Base-by-base conservation (phyloP, 2,888 invertebrate genomes). In the Tetranychus piercei region DNA sequence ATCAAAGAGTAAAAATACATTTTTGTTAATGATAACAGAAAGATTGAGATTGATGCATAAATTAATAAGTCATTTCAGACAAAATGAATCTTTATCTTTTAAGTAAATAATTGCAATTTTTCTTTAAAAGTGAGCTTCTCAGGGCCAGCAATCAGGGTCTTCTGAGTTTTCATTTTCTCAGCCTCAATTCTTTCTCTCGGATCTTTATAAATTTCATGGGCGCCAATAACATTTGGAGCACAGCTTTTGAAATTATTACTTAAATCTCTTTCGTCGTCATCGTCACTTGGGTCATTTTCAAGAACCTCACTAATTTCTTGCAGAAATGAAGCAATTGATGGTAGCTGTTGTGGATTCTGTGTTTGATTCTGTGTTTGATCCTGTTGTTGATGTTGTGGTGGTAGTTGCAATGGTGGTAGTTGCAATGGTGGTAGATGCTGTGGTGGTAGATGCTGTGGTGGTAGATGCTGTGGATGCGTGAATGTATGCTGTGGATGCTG, bases 31-130 rank as follows among this genome's bases (percentile, higher is more conserved):
- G n/a, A n/a, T n/a, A n/a, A n/a, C n/a, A n/a, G n/a, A n/a, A n/a
- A n/a, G n/a, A n/a, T n/a, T n/a, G n/a, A n/a, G n/a, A n/a, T n/a
- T n/a, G n/a, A n/a, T n/a, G n/a, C n/a, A n/a, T n/a, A n/a, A n/a
- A n/a, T n/a, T n/a, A n/a, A n/a, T n/a, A n/a, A n/a, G n/a, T n/a
- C n/a, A n/a, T n/a, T n/a, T n/a, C n/a, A n/a, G n/a, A n/a, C n/a
- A n/a, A n/a, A n/a, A n/a, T n/a, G n/a, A n/a, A n/a, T n/a, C n/a
- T n/a, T n/a, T n/a, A n/a, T n/a, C n/a, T n/a, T n/a, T n/a, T n/a
- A n/a, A n/a, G n/a, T n/a, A n/a, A n/a, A n/a, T n/a, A 96, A 93
- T 84, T 94, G 94, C 95, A 97, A 97, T 84, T 99, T 99, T 83
- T 99, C 97, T 82, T 94, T 90, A 84, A 99, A 99, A 76, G 92